Base-by-base conservation (phyloP, 2,797 vertebrate species). In the Harpagifer antarcticus region DNA sequence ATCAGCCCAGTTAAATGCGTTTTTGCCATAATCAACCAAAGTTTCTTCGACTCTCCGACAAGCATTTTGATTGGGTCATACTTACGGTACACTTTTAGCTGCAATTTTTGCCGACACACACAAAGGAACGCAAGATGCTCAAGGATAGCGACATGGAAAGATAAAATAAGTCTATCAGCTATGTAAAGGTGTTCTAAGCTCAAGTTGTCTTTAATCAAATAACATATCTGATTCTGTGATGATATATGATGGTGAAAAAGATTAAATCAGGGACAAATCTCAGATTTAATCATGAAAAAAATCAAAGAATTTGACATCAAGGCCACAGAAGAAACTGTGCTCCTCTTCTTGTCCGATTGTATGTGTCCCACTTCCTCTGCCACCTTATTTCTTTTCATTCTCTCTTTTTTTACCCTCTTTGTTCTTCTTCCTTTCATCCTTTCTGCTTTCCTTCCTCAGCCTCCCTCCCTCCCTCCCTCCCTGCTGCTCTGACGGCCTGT, bases 381-480 rank as follows among this genome's bases (percentile, higher is more conserved):
- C 54, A 52, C 58, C 59, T 70, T 27, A 45, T 60, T 54, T 68
- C 31, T 68, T 68, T 53, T 3, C 74, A 64, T 50, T 53, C 52
- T 16, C 15, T 47, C 37, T 59, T 43, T 62, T 50, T 74, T 54
- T 53, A 3, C 69, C 63, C 55, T 33, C 71, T 73, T 75, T 77
- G 72, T 71, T 78, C 71, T 82, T 31, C 72, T 15, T 65, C 57
- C 49, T 74, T 83, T 75, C 65, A 73, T 84, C 65, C 56, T 23
- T 7, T 66, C 52, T 74, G 33, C 61, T 67, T 60, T 60, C 69
- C 68, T 58, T 57, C 59, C 63, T 67, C 44, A 37, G 33, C 65
- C 33, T 44, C 31, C 20, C 78, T 71, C 27, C 16, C 63, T 67
- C 79, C 58, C 64, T 64, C 80, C 55, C 45, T 72, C 53, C 52